Conservation (phyloP, 2,113 vertebrate species). For the Clarias macrocephalus region DNA sequence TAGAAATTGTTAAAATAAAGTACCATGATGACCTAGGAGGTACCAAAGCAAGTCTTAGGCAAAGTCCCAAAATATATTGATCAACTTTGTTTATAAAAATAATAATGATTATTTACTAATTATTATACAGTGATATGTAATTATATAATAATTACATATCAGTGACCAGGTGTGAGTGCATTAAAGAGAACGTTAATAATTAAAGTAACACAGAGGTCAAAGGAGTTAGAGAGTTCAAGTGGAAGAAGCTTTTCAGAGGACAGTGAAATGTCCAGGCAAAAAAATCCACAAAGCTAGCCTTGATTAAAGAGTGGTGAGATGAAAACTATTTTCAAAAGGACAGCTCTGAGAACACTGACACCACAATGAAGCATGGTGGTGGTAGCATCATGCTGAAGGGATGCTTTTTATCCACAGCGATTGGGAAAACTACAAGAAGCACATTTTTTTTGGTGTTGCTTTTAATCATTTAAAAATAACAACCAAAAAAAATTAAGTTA, state of each 20-base stretch:
- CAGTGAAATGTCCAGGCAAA: too few relatives aligned
- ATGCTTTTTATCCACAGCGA: neutral
- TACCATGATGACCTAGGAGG: neutral
- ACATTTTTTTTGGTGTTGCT: too few relatives aligned
- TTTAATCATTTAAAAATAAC: too few relatives aligned
- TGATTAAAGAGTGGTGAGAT: neutral
- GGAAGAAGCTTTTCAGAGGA: neutral
- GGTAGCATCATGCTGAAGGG: neutral
- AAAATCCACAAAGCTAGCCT: neutral
- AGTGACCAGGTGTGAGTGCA: neutral
- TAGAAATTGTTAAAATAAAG: neutral
- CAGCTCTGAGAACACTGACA: neutral
- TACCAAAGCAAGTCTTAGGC: neutral
- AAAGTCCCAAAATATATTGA: neutral
- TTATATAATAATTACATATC: neutral
- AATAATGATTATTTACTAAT: too few relatives aligned
- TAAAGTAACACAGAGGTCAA: neutral
- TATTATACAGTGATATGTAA: too few relatives aligned
- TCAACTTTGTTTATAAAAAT: neutral
- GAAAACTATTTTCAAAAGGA: neutral
- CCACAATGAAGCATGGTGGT: neutral
- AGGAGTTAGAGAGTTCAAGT: neutral
- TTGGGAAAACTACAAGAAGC: neutral
- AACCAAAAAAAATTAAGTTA: too few relatives aligned
- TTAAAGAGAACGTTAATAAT: neutral